Evolutionary conservation across 1,140 invertebrate genomes (phyloP), one percentile per base, ranked within the genome.

Genomic region (Trachymyrmex septentrionalis): DNA sequence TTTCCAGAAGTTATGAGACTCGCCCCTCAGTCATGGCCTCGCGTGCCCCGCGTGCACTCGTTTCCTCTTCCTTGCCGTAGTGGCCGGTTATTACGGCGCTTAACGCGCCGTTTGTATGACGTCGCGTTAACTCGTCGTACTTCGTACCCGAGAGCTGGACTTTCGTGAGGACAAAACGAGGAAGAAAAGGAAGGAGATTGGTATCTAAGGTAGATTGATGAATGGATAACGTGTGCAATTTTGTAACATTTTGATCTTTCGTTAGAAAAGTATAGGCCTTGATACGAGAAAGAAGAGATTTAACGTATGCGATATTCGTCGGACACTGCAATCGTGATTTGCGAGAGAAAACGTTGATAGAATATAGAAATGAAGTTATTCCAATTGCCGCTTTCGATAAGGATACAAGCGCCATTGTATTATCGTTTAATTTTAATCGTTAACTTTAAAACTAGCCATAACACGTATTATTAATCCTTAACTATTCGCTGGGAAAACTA

Each of bases 61-160:
- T 76, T 87, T 48, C 89, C 67, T 76, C 85, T 27, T 77, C 57
- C 63, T 57, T 48, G 27, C 66, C 24, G 38, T 73, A 55, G 64
- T 27, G 44, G 66, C 44, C 72, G 72, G 48, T 85, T 85, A 78
- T 89, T 87, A 34, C 59, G 78, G 48, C 73, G 75, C 61, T 84
- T 89, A 87, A 89, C 82, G 57, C 88, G 80, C 30, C 86, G 86
- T 90, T 87, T 87, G 61, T 86, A 73, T 85, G 85, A 73, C 71
- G 69, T 88, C 82, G 75, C 67, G 73, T 69, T 86, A 84, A 84
- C 38, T 84, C 24, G 57, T n/a, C 34, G 80, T 53, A 61, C 38
- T 87, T 75, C 76, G 81, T 85, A 76, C 16, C 16, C 71, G 81
- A 61, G 55, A 53, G 85, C 59, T 55, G 82, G 59, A 76, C 59